These are phyloP conservation scores for Halcyon smyrnensis DNA, from an alignment of 2,797 vertebrate species.

Conservation along the genomic window DNA sequence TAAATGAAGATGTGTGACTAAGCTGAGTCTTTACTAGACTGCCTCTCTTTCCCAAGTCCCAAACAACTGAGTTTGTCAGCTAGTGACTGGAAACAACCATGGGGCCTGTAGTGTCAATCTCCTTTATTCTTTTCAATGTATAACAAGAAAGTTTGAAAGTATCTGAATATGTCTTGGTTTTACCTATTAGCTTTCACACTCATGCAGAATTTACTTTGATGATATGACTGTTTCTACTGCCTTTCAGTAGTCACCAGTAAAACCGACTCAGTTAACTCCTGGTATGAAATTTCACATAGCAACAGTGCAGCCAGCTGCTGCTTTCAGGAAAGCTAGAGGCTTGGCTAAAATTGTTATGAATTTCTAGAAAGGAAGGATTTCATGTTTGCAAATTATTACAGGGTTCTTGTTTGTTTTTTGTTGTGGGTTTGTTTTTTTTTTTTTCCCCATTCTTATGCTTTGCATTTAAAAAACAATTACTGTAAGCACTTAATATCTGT, in stretches of 20 bases:
- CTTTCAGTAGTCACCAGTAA: background rate
- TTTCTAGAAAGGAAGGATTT: background rate
- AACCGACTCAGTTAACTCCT: background rate
- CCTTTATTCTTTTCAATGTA: background rate
- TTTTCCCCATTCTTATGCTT: background rate
- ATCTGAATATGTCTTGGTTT: background rate
- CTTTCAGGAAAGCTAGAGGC: background rate
- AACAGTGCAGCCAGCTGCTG: background rate
- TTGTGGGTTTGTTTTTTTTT: too few relatives aligned
- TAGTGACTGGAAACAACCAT: background rate
- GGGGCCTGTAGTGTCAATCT: background rate
- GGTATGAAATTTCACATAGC: background rate
- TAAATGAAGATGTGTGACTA: background rate
- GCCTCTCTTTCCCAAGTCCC: background rate
- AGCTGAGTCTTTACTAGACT: background rate
- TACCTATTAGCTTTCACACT: background rate
- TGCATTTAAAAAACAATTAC: background rate
- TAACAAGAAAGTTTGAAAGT: background rate
- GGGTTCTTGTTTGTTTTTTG: too few relatives aligned
- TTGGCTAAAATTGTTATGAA: background rate
- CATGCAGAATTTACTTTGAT: background rate
- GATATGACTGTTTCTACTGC: background rate
- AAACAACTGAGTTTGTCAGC: constrained; percentile 38
- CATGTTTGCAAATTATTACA: background rate
- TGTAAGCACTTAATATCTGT: background rate